Evolutionary conservation across 64 coral and sea anemone species (phyloP).

Genomic region (Montipora sp.): DNA sequence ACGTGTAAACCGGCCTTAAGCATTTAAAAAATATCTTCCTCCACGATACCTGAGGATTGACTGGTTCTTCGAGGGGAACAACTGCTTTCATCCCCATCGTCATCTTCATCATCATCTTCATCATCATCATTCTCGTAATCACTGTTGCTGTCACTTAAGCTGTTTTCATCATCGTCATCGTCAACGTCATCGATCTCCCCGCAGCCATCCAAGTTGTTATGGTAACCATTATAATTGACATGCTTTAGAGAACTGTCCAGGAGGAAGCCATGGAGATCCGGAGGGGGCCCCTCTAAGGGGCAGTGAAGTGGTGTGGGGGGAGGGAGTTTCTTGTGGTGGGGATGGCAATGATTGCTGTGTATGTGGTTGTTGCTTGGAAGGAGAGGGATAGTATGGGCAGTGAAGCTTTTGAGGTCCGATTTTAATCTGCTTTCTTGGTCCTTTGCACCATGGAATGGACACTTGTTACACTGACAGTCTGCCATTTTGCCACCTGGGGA

Average conservation of each 20-base stretch:
- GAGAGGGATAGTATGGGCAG: constrained; percentile 46
- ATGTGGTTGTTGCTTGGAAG: constrained; percentile 51
- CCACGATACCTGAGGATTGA: constrained; percentile 1
- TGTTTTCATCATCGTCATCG: constrained; percentile 26
- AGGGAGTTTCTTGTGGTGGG: constrained; percentile 25
- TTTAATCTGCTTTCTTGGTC: constrained; percentile 77
- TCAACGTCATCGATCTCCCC: constrained; percentile 54
- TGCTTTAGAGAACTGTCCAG: constrained; percentile 52
- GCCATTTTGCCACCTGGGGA: constrained; percentile 20
- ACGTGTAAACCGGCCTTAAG: not conserved
- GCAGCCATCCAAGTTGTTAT: constrained; percentile 63
- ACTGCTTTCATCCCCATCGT: constrained; percentile 26
- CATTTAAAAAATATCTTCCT: too few species aligned
- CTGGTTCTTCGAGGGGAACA: constrained; percentile 50
- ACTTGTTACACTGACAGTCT: constrained; percentile 76
- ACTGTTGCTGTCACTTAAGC: constrained; percentile 73
- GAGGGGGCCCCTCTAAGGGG: constrained; percentile 41
- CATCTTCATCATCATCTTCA: constrained; percentile 26
- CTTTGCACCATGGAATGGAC: constrained; percentile 64
- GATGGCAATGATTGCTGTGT: constrained; percentile 63
- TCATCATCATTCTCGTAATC: constrained; percentile 58
- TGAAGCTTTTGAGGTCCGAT: constrained; percentile 65
- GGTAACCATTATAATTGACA: constrained; percentile 63
- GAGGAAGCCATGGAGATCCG: constrained; percentile 62
- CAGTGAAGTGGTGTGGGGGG: constrained; percentile 24